Evolutionary conservation across 2,797 vertebrate genomes (phyloP).

Genomic region (Pelodytes ibericus): DNA sequence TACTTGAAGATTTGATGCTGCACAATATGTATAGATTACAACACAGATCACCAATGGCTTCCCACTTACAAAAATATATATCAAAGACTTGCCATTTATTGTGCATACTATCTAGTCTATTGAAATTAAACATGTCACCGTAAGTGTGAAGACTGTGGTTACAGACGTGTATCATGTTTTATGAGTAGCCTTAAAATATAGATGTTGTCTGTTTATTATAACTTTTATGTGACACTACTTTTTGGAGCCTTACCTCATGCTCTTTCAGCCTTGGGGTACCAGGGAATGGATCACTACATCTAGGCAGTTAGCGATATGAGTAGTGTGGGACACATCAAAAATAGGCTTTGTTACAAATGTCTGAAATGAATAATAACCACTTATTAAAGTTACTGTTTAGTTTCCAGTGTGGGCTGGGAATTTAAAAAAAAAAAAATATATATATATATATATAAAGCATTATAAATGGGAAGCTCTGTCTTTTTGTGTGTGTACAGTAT

Average conservation of each 20-base stretch:
- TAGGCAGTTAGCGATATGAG: background rate
- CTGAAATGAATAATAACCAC: slow-evolving; percentile 28
- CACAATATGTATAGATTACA: slow-evolving; percentile 73
- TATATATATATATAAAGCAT: background rate
- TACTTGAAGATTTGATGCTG: slow-evolving; percentile 82
- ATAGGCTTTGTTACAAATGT: slow-evolving; percentile 16
- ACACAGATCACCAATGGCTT: slow-evolving; percentile 82
- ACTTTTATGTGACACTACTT: slow-evolving; percentile 65
- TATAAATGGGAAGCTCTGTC: rapidly evolving
- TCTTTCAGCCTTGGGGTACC: background rate
- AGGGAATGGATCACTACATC: background rate
- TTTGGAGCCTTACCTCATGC: slow-evolving; percentile 62
- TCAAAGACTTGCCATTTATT: slow-evolving; percentile 61
- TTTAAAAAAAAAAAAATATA: too few species aligned
- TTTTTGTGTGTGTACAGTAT: slow-evolving; percentile 2
- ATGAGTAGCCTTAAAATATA: too few species aligned
- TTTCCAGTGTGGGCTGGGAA: slow-evolving; percentile 20
- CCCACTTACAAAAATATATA: slow-evolving; percentile 69
- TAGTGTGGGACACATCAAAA: background rate
- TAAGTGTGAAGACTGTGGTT: too few species aligned
- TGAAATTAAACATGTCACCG: slow-evolving; percentile 56
- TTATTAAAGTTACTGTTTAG: slow-evolving; percentile 60
- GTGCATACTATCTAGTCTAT: slow-evolving; percentile 10
- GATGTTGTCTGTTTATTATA: slow-evolving; percentile 60
- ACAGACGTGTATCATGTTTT: too few species aligned